These are phyloP conservation scores for Labroides dimidiatus DNA, from an alignment of 2,797 vertebrate species.

Conservation along the genomic window DNA sequence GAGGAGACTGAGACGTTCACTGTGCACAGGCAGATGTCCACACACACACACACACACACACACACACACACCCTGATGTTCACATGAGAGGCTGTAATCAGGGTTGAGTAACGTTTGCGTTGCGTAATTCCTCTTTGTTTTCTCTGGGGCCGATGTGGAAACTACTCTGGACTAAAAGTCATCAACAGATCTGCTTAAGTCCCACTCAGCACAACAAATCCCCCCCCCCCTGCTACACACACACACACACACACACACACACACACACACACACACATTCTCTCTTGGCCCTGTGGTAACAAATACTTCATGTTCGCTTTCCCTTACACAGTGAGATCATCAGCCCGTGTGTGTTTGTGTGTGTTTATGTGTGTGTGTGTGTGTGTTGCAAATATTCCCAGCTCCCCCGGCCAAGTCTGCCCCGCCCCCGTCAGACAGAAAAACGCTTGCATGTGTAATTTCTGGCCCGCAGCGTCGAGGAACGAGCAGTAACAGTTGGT, in stretches of 20 bases:
- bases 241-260: constrained; percentile 63
- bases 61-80: constrained; percentile 30
- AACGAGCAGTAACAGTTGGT: constrained; percentile 79
- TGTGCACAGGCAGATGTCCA: constrained; percentile 15
- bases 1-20: constrained; percentile 6
- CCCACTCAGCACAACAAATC: constrained; percentile 42
- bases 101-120: constrained; percentile 67
- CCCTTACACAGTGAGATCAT: constrained; percentile 73
- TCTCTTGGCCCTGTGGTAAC: constrained; percentile 64
- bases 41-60: constrained; percentile 1
- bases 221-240: constrained; percentile 64
- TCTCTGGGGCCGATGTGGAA: constrained; percentile 61
- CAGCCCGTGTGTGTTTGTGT: constrained; percentile 43
- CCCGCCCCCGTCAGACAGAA: constrained; percentile 75
- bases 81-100: constrained; percentile 62
- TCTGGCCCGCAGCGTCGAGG: constrained; percentile 66
- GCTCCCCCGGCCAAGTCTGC: constrained; percentile 75
- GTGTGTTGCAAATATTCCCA: constrained; percentile 69
- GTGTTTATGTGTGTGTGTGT: constrained; percentile 43
- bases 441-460: constrained; percentile 79
- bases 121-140: constrained; percentile 77
- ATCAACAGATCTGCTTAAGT: constrained; percentile 65
- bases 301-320: constrained; percentile 75
- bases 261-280: constrained; percentile 13
- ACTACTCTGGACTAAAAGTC: constrained; percentile 61